phyloP scores from a whole-genome alignment of 2,888 invertebrate genomes.

The Chrysopilus asiliformis region DNA sequence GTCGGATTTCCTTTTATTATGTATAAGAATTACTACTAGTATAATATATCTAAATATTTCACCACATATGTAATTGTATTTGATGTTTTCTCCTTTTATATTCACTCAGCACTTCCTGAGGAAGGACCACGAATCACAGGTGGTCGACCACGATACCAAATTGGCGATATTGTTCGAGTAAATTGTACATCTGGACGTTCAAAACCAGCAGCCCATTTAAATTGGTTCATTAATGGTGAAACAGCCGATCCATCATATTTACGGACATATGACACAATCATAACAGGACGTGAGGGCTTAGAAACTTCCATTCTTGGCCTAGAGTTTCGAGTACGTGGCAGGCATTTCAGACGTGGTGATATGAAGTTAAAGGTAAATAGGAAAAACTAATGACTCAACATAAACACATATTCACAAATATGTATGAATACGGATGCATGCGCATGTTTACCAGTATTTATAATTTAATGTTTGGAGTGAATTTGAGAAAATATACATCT shows the following conservation, averaged over 20 bases:
- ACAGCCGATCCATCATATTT: conserved; percentile 35
- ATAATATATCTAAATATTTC: neutral
- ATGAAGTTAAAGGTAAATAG: conserved; percentile 52
- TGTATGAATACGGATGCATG: no score
- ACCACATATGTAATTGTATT: neutral
- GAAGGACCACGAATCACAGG: conserved; percentile 47
- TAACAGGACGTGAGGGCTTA: conserved; percentile 45
- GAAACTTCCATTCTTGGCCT: conserved; percentile 54
- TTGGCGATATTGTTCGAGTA: conserved; percentile 44
- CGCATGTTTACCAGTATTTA: no score
- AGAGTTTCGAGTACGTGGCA: conserved; percentile 51
- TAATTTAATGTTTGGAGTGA: no score
- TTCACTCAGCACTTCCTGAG: conserved; percentile 41
- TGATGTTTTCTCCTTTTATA: neutral
- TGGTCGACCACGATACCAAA: conserved; percentile 43
- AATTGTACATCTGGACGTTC: conserved; percentile 50
- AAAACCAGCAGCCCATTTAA: conserved; percentile 44
- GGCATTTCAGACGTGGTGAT: conserved; percentile 57
- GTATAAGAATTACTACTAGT: neutral
- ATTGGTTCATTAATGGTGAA: conserved; percentile 48
- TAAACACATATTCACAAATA: no score
- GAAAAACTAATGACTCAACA: no score
- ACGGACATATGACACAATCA: conserved; percentile 39
- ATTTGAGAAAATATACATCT: no score
- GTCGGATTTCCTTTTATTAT: no score